Base-by-base conservation (phyloP, 1,140 invertebrate genomes). In the Drosophila lini region DNA sequence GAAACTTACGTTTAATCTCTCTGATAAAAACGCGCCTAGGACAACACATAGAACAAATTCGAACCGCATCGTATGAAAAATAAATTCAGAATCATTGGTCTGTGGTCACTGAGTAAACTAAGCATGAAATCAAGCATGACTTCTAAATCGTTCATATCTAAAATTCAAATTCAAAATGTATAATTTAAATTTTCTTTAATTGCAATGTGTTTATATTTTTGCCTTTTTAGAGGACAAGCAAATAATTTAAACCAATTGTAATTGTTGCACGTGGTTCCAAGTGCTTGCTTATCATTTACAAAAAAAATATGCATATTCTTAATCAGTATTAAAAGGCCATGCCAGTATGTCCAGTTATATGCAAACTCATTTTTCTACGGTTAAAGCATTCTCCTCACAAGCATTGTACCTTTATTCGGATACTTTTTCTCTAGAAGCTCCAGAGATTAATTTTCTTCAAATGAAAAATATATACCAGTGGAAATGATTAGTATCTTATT, bases 391-490 rank as follows among this genome's bases (percentile, higher is more conserved):
- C 25, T 25, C 3, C 25, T 25, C 25, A 25, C 25, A 25, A 4
- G 25, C 25, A 25, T 5, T 3, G 4, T 25, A 3, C 25, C 3
- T 25, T 25, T 2, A 25, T 2, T 4, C 3, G 25, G 25, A 5
- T 25, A 25, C 4, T 25, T 25, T 3, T 25, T 25, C 25, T 25
- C 0, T 25, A 25, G 25, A 25, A 25, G 25, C 22, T 22, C 22
- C 22, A 3, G 22, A 22, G 22, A n/a, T n/a, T n/a, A 59, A 44
- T 60, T 59, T 5, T 64, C 28, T 19, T 42, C 40, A 8, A 62
- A 62, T 2, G 59, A 38, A 55, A 55, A 55, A 25, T 55, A n/a
- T 38, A 55, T 31, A 9, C 32, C 31, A 3, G 59, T 38, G 15
- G 22, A 61, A 55, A 61, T 15, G 3, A 55, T 28, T 28, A 61